Evolutionary conservation across 2,888 invertebrate species (phyloP), one percentile per base, ranked within the genome.

Genomic region (Formica aserva): DNA sequence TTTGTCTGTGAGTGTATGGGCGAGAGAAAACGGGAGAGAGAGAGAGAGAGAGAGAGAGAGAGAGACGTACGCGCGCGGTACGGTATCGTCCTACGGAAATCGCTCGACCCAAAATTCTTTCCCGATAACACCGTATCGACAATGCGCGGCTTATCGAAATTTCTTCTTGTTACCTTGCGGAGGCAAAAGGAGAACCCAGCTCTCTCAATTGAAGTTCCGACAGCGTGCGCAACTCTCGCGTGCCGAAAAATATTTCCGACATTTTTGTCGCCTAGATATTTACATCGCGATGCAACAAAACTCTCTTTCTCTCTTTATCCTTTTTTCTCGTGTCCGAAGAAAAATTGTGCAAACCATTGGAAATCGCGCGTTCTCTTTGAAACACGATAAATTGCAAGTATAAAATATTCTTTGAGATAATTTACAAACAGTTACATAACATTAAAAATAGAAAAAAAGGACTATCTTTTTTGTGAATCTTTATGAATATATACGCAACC

Each of bases 111-210:
- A 32, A 80, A 80, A 72, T 72, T 80, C 78, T 35, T 72, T 48
- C 22, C 13, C 78, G 35, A 80, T 62, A 80, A 80, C 77, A 41
- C 41, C 13, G 41, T n/a, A 57, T 77, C 57, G 55, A 35, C 71
- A 45, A 32, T 22, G 71, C 71, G 32, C 60, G 71, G 72, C 60
- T 80, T 80, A 80, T 80, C 71, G 60, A 80, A 80, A 80, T 60
- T 80, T 80, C 45, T 80, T 45, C 35, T 60, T 72, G 69, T 26
- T 45, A 41, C 41, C 18, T 60, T 35, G 71, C 32, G 15, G 18
- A 8, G n/a, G n/a, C n/a, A 52, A n/a, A 5, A 57, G 60, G 15
- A 48, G 60, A 57, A 78, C 18, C 8, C 32, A 3, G 22, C 18
- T 72, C 18, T 52, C 8, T 52, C 52, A 52, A 71, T 71, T 32